A percentile compares a stretch with the other conserved stretches of the same genome.
phyloP scores from a whole-genome alignment of 2,113 vertebrate species.

The Oostethus manadensis region DNA sequence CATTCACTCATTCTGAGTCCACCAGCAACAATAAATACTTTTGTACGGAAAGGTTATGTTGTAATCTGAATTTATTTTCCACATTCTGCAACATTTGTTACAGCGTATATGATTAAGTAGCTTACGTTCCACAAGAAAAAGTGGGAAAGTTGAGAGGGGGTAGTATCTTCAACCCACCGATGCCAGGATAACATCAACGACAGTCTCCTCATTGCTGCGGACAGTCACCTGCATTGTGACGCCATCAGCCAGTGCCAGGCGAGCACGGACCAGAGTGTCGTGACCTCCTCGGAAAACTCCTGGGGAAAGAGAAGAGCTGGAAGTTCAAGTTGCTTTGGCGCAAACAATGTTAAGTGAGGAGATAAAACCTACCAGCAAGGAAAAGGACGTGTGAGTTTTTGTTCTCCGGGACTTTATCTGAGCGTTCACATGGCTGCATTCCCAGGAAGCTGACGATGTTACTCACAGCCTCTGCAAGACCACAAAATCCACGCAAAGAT shows the following conservation, averaged over 20 bases:
- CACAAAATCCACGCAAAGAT: no score
- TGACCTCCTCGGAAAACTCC: slow-evolving; percentile 87
- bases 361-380: slow-evolving; percentile 79
- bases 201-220: slow-evolving; percentile 81
- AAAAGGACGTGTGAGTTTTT: slow-evolving; percentile 93
- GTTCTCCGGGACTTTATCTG: slow-evolving; percentile 96
- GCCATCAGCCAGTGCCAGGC: slow-evolving; percentile 86
- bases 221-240: slow-evolving; percentile 99
- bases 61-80: background rate
- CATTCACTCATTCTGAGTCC: slow-evolving; percentile 90
- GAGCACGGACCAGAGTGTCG: slow-evolving; percentile 84
- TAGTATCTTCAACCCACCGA: slow-evolving; percentile 81
- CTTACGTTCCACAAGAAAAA: background rate
- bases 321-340: background rate
- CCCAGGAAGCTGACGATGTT: slow-evolving; percentile 95
- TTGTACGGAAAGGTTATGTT: slow-evolving; percentile 55
- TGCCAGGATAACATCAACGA: slow-evolving; percentile 87
- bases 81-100: background rate
- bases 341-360: background rate
- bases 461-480: slow-evolving; percentile 83
- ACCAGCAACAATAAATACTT: slow-evolving; percentile 78
- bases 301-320: slow-evolving; percentile 36
- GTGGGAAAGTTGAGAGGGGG: slow-evolving; percentile 2
- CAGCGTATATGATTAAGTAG: background rate
- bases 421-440: slow-evolving; percentile 97